Base-by-base conservation (phyloP, 2,888 invertebrate genomes). In the Harmothoe impar region DNA sequence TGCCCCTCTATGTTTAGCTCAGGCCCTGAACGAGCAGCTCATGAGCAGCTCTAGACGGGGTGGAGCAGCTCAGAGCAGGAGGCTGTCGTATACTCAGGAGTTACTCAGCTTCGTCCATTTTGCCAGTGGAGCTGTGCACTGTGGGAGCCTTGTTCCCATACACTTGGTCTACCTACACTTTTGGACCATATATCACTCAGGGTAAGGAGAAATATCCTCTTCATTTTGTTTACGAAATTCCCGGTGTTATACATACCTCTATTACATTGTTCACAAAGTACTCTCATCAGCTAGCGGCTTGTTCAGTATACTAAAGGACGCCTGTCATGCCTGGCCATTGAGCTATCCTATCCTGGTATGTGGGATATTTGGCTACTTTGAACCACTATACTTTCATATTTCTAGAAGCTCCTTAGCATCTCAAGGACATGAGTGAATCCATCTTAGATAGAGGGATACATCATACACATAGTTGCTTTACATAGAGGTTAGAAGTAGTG, bases 1-100 rank as follows among this genome's bases (percentile, higher is more conserved):
- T 72, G 17, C 72, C 29, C 72, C 72, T 72, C 72, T 72, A 72
- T 72, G 72, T 72, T 72, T 72, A 72, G 72, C 72, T 29, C 72
- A 72, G 72, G 29, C 72, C 20, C 68, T n/a, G n/a, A n/a, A 68
- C 15, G 68, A 52, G 68, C n/a, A 68, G 17, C n/a, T 15, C 1
- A 72, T 3, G 72, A 72, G 72, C 29, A 72, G 72, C 72, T 72
- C 72, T 29, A 20, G 72, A 29, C 29, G 0, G 5, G 25, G 15
- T 72, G 3, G 25, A 72, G 72, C 29, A 29, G 72, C 72, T 29
- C 5, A 3, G 25, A 20, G 29, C 29, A 72, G 29, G 3, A n/a
- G 29, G 72, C 29, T 72, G 72, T 62, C n/a, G 62, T 62, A n/a
- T n/a, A n/a, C 62, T 62, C 62, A 62, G 62, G 62, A 62, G 62